Percentiles rank a stretch among this genome's conserved stretches.
Evolutionary conservation across 2,888 invertebrate species (phyloP).

Genomic region (Cephus spinipes): DNA sequence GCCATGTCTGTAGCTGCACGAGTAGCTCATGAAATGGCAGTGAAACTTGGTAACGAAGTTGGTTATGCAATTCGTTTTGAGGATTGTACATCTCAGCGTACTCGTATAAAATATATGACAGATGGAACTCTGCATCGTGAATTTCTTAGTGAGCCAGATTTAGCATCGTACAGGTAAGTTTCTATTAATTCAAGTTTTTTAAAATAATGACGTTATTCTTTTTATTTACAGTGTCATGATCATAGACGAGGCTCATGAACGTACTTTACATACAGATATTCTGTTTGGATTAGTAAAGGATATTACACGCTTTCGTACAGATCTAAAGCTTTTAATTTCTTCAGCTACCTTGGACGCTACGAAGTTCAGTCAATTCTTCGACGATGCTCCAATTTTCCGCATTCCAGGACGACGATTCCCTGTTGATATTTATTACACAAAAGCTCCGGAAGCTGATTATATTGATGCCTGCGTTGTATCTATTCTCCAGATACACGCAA

Average conservation of each 20-base stretch:
- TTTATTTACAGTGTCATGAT: slow-evolving; percentile 87
- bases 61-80: slow-evolving; percentile 96
- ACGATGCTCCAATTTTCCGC: slow-evolving; percentile 97
- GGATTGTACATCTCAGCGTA: slow-evolving; percentile 98
- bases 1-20: slow-evolving; percentile 99
- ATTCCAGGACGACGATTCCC: slow-evolving; percentile 98
- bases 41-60: slow-evolving; percentile 94
- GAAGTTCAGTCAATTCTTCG: slow-evolving; percentile 98
- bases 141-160: slow-evolving; percentile 96
- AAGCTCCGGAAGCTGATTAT: slow-evolving; percentile 99
- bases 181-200: not conserved
- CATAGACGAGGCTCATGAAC: slow-evolving; percentile 99
- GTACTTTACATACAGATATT: slow-evolving; percentile 98
- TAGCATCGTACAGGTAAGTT: slow-evolving; percentile 83
- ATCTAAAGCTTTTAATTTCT: slow-evolving; percentile 95
- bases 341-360: slow-evolving; percentile 98
- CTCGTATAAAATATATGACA: slow-evolving; percentile 98
- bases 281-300: slow-evolving; percentile 98
- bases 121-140: slow-evolving; percentile 98
- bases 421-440: slow-evolving; percentile 98
- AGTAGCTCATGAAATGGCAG: slow-evolving; percentile 97
- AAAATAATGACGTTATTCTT: slow-evolving; percentile 8
- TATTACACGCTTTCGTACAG: slow-evolving; percentile 91
- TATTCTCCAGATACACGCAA: slow-evolving; percentile 97
- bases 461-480: slow-evolving; percentile 98